Percentiles rank a stretch among this genome's conserved stretches.
Evolutionary conservation across 1,140 invertebrate species (phyloP).

Genomic region (Nomia melanderi): DNA sequence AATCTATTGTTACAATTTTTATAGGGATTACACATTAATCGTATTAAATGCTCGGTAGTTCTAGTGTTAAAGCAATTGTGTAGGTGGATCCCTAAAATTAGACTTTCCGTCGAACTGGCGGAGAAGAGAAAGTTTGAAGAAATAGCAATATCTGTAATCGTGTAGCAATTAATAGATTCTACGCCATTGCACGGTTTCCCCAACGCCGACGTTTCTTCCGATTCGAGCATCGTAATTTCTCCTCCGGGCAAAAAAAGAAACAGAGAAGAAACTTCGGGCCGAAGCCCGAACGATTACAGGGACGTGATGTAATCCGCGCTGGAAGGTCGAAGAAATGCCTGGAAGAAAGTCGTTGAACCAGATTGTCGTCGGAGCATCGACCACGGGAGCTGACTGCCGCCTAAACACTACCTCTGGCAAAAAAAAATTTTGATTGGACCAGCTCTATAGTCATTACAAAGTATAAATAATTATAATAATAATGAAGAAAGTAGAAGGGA

Average conservation of each 20-base stretch:
- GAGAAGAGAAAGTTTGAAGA: too few relatives aligned
- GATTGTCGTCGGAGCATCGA: slow-evolving; percentile 26
- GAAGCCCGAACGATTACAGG: slow-evolving; percentile 4
- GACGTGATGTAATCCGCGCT: slow-evolving; percentile 33
- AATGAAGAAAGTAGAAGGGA: too few relatives aligned
- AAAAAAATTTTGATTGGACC: too few relatives aligned
- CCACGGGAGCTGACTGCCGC: slow-evolving; percentile 20
- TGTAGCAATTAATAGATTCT: not conserved
- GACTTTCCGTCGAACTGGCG: too few relatives aligned
- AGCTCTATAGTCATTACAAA: too few relatives aligned
- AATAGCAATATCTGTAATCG: not conserved
- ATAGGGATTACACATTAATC: too few relatives aligned
- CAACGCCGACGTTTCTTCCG: not conserved
- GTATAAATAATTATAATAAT: too few relatives aligned
- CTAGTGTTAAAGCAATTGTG: too few relatives aligned
- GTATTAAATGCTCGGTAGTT: too few relatives aligned
- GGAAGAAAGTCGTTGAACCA: slow-evolving; percentile 42
- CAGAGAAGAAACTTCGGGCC: not conserved
- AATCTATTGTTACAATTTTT: too few relatives aligned
- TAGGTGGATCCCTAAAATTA: too few relatives aligned
- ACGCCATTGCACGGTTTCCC: not conserved
- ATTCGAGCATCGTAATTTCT: slow-evolving; percentile 1
- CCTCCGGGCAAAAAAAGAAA: slow-evolving; percentile 2
- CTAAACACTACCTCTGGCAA: not conserved
- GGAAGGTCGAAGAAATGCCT: slow-evolving; percentile 31